phyloP scores from a whole-genome alignment of 2,888 invertebrate species.

The Myopa tessellatipennis region DNA sequence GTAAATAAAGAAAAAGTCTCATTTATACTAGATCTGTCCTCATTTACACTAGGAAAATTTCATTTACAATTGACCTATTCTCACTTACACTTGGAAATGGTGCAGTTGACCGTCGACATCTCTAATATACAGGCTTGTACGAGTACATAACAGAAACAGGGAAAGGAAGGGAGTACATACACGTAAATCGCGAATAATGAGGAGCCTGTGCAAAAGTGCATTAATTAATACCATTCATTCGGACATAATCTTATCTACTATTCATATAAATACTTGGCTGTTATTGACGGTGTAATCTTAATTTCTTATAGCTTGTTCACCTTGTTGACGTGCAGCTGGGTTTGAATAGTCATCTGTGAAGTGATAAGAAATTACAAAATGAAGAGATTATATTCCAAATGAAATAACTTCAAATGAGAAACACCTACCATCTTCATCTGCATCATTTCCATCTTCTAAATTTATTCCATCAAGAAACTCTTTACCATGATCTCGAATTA shows the following conservation, averaged over 20 bases:
- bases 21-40: background rate
- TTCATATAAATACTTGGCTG: no score
- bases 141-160: no score
- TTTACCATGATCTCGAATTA: slow-evolving; percentile 68
- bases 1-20: no score
- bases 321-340: slow-evolving; percentile 67
- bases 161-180: no score
- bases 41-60: background rate
- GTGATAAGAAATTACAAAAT: slow-evolving; percentile 51
- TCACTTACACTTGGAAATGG: background rate
- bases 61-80: background rate
- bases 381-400: background rate
- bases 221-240: no score
- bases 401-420: background rate
- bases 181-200: no score
- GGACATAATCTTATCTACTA: no score
- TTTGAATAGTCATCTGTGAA: slow-evolving; percentile 70
- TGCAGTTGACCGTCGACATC: background rate
- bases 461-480: slow-evolving; percentile 66
- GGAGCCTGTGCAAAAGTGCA: no score
- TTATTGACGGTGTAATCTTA: slow-evolving; percentile 48
- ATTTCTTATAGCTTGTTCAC: slow-evolving; percentile 70
- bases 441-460: slow-evolving; percentile 65
- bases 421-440: slow-evolving; percentile 69
- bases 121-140: no score